phyloP scores from a whole-genome alignment of 2,797 vertebrate species.

The Macropodus opercularis region DNA sequence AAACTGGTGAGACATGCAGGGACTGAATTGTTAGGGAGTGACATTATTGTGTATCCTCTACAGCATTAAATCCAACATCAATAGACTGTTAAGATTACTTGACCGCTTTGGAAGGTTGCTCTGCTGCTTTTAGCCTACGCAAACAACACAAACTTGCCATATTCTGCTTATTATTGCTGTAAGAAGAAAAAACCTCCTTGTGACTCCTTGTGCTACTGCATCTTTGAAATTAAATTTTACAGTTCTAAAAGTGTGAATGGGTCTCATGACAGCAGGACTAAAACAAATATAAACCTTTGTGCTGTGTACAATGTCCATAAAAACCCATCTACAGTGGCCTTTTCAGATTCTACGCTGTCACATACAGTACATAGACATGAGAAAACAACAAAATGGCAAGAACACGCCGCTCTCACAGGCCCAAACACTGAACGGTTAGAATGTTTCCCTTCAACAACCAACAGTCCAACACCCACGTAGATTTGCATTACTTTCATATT shows the following conservation, averaged over 20 bases:
- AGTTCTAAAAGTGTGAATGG: background rate
- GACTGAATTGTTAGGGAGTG: constrained; percentile 29
- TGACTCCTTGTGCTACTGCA: background rate
- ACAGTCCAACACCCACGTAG: no score
- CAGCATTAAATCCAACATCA: background rate
- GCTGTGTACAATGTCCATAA: background rate
- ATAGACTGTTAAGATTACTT: background rate
- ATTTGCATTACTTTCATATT: no score
- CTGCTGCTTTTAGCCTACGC: background rate
- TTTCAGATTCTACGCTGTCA: background rate
- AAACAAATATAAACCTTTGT: background rate
- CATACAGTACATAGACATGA: background rate
- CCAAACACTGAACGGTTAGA: background rate
- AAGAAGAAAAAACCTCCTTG: no score
- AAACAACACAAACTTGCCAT: background rate
- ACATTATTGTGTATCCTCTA: constrained; percentile 27
- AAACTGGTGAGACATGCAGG: constrained; percentile 55
- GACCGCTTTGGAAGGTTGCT: background rate
- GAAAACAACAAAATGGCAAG: background rate
- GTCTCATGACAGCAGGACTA: background rate
- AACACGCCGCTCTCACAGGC: background rate
- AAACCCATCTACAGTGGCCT: background rate
- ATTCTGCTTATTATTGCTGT: background rate
- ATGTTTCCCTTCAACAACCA: no score
- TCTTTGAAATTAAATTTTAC: background rate